Evolutionary conservation across 2,113 vertebrate genomes (phyloP).

Genomic region (Sinocyclocheilus grahami): DNA sequence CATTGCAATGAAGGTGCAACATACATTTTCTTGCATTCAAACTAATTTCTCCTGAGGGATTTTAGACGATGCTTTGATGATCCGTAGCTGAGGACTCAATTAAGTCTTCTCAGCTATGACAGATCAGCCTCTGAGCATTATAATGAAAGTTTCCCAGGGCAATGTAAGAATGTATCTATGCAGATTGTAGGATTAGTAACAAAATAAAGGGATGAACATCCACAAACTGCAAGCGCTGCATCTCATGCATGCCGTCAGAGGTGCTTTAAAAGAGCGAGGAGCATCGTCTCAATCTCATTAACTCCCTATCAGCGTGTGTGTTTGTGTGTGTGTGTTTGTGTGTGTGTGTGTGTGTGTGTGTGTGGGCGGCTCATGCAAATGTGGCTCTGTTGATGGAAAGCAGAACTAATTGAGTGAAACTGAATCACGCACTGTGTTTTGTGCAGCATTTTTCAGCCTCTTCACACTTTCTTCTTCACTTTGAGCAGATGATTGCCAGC

Average conservation of each 20-base stretch:
- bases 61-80: background rate
- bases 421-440: background rate
- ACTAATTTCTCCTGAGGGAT: background rate
- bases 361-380: slow-evolving; percentile 47
- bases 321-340: background rate
- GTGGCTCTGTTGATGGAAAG: background rate
- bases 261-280: background rate
- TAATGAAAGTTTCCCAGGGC: background rate
- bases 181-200: background rate
- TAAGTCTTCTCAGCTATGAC: background rate
- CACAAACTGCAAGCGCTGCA: background rate
- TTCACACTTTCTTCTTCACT: background rate
- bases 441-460: background rate
- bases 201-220: background rate
- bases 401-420: slow-evolving; percentile 17
- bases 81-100: background rate
- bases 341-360: background rate
- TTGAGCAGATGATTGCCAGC: background rate
- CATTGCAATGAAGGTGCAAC: background rate
- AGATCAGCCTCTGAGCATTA: background rate
- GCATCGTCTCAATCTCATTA: background rate
- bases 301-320: background rate
- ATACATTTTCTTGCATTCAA: background rate
- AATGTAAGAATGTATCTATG: background rate
- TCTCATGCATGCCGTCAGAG: background rate